phyloP scores from a whole-genome alignment of 2,888 invertebrate genomes.

The Stenodera caucasica region DNA sequence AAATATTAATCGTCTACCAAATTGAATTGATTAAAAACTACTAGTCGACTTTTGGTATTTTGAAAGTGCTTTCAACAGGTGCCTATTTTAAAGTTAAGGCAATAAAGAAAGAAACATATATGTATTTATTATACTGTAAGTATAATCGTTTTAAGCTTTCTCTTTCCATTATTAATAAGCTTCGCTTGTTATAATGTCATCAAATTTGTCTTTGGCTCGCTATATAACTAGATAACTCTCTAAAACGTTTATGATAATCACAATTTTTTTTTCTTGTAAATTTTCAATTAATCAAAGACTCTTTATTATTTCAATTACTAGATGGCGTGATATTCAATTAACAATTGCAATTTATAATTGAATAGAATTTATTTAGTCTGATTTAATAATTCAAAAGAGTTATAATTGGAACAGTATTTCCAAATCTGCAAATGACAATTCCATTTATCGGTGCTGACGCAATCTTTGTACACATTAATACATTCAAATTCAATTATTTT shows the following conservation, averaged over 20 bases:
- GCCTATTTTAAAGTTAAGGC: background rate
- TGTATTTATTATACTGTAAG: constrained; percentile 16
- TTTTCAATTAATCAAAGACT: too few species aligned
- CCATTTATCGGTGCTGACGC: too few species aligned
- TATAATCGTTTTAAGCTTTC: constrained; percentile 11
- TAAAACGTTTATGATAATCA: background rate
- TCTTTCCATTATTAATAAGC: constrained; percentile 20
- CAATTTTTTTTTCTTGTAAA: background rate
- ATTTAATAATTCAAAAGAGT: too few species aligned
- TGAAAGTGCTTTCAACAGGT: constrained; percentile 20
- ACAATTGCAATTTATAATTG: too few species aligned
- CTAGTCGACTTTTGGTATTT: background rate
- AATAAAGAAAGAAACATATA: constrained; percentile 11
- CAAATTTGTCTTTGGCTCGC: constrained; percentile 16
- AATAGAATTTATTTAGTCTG: too few species aligned
- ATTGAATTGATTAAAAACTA: background rate
- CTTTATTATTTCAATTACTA: too few species aligned
- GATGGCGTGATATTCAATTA: too few species aligned
- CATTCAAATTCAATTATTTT: too few species aligned
- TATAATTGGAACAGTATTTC: too few species aligned
- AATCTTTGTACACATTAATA: too few species aligned
- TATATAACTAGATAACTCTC: background rate
- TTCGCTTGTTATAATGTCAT: constrained; percentile 12
- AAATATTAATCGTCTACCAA: background rate
- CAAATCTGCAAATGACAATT: too few species aligned